Evolutionary conservation across 2,888 invertebrate species (phyloP), one percentile per base, ranked within the genome.

Genomic region (Drosophila nigritarsus): DNA sequence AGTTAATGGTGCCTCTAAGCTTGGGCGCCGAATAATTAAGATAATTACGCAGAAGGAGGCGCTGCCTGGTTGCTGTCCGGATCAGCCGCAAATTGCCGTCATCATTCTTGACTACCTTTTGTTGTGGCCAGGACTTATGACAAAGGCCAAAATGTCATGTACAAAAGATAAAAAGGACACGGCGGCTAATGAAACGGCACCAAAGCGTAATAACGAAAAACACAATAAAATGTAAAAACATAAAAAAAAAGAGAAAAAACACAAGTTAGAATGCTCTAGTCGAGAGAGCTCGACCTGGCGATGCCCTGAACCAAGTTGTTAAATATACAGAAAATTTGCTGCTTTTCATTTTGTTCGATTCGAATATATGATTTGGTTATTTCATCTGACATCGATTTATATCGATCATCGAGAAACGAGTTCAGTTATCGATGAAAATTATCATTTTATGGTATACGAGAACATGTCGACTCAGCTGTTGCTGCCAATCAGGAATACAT

Each of bases 31-130:
- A 73, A 67, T 71, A 85, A 87, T 77, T 88, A 73, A 80, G 86
- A 86, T 83, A 83, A 83, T 88, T 85, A 53, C 67, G 64, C 29
- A 45, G 54, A 24, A 50, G 50, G 32, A 29, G 48, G 40, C 45
- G 49, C 58, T 66, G 66, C 53, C 50, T 6, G 55, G 27, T n/a
- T 55, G 67, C 67, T 75, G 73, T 69, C 68, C 66, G 87, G 87
- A 88, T 88, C 84, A 89, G 85, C 87, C 89, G 89, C 89, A 89
- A 89, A 85, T 85, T 82, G 85, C 89, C 85, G 64, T 84, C 89
- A 89, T 85, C 87, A 89, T 89, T 85, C 85, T 87, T 75, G 77
- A 70, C 85, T 87, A 89, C 87, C 85, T 89, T 85, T 85, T 85
- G 80, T 86, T 65, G 69, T 59, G 78, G 69, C 69, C 75, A 69